Conservation (phyloP, 2,113 vertebrate species). For the Xenopus borealis region DNA sequence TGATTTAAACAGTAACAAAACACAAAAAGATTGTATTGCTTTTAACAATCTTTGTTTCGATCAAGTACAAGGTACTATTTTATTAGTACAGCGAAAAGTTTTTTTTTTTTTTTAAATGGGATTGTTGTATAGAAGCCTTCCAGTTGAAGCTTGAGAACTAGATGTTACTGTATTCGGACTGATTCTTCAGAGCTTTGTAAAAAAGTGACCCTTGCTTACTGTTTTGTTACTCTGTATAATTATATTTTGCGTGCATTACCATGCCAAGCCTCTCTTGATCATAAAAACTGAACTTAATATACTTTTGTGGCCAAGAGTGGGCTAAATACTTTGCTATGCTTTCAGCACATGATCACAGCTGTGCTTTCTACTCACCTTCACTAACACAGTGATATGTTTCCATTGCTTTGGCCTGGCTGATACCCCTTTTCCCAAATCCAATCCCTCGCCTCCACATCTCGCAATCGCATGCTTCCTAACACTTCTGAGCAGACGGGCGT, state of each 20-base stretch:
- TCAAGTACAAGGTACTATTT: too few species aligned
- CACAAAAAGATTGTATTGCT: too few species aligned
- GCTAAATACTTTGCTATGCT: constrained; percentile 16
- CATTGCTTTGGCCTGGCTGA: constrained; percentile 69
- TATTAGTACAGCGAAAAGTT: too few species aligned
- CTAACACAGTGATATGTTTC: constrained; percentile 57
- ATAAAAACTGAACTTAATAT: background rate
- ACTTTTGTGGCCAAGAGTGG: background rate
- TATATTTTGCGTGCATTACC: constrained; percentile 18
- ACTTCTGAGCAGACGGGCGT: constrained; percentile 74
- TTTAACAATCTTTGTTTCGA: too few species aligned
- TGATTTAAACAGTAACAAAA: too few species aligned
- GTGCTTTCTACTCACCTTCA: constrained; percentile 44
- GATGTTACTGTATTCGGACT: background rate
- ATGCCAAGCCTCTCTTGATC: constrained; percentile 6
- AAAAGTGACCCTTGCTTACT: background rate
- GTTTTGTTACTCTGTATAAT: background rate
- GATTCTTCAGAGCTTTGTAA: constrained; percentile 18
- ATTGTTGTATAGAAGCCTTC: too few species aligned
- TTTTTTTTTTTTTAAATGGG: too few species aligned
- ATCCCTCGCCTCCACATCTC: constrained; percentile 50
- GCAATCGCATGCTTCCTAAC: constrained; percentile 57
- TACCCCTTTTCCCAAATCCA: constrained; percentile 44
- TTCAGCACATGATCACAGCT: constrained; percentile 36
- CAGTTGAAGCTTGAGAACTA: too few species aligned